Evolutionary conservation across 2,113 vertebrate genomes (phyloP), one percentile per base, ranked within the genome.

Genomic region (Odocoileus virginianus): DNA sequence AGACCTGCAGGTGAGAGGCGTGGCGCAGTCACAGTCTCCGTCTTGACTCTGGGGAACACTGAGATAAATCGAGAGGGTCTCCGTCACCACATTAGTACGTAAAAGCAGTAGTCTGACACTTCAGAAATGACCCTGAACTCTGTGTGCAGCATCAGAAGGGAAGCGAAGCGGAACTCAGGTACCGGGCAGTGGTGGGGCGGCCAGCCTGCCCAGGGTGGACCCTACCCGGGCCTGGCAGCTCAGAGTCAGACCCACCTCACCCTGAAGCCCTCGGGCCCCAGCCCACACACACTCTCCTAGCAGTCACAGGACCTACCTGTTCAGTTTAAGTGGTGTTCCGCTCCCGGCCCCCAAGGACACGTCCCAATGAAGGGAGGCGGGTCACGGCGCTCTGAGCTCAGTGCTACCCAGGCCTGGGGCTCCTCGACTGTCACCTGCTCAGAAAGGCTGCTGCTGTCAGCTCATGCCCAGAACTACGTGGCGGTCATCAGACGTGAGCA

Each of bases 381-480:
- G 67, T 40, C 67, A 74, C 5, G 5, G n/a, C 2, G 8, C n/a
- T 13, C 67, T 74, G 67, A 74, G 19, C 67, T 74, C 67, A 40
- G n/a, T 74, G 67, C 12, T 40, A 40, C 19, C 67, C 67, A 74
- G n/a, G 27, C 15, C 61, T 14, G 17, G 60, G 30, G 25, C 87
- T 67, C 6, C 10, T 78, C 52, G 28, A 30, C 30, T 6, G 45
- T 30, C 10, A 64, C 8, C 17, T 36, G 58, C 17, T 40, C 78
- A 64, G 43, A 60, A 47, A 0, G 0, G 52, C 19, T 1, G 2
- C 28, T 43, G 11, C 50, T 25, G 45, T 5, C 27, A 16, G 55
- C 27, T 71, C 19, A 23, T 58, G 55, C 28, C 19, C 50, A 91
- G 64, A 78, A 54, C 12, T 67, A 30, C 5, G 2, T 7, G 30